Evolutionary conservation across 2,888 invertebrate species (phyloP).

Genomic region (Imbricaverruca yamaguchii): DNA sequence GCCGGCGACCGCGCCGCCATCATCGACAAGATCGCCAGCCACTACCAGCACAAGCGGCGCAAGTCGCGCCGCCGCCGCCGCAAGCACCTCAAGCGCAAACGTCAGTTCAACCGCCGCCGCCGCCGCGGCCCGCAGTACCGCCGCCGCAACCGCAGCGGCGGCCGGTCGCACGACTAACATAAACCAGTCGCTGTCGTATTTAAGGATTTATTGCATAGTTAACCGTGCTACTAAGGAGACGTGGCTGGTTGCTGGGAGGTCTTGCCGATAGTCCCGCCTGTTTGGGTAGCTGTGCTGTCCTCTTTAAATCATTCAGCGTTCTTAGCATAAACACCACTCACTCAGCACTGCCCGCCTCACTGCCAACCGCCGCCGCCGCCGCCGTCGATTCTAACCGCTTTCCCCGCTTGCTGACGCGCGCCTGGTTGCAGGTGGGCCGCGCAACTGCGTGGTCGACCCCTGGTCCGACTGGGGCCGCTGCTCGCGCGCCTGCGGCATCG

Average conservation of each 20-base stretch:
- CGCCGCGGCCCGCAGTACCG: too few relatives aligned
- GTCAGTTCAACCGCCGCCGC: not conserved
- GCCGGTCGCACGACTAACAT: not conserved
- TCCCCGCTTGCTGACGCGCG: not conserved
- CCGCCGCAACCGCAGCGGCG: not conserved
- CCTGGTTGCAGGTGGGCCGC: constrained; percentile 49
- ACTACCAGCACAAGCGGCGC: not conserved
- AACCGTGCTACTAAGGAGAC: not conserved
- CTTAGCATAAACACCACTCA: too few relatives aligned
- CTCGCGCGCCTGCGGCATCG: constrained; percentile 82
- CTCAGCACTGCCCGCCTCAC: too few relatives aligned
- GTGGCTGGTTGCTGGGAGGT: too few relatives aligned
- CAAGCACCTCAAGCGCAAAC: constrained; percentile 8
- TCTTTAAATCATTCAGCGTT: too few relatives aligned
- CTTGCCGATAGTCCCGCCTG: too few relatives aligned
- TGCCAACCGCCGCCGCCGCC: too few relatives aligned
- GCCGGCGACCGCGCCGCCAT: constrained; percentile 7
- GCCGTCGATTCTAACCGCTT: not conserved
- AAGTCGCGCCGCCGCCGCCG: constrained; percentile 15
- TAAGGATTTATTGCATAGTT: not conserved
- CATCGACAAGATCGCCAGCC: constrained; percentile 14
- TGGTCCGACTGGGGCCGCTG: constrained; percentile 85
- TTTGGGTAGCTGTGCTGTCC: too few relatives aligned
- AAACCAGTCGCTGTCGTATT: not conserved
- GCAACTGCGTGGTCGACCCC: constrained; percentile 74